Conservation (phyloP, 2,888 invertebrate species). For the Dolichopus griseipennis region DNA sequence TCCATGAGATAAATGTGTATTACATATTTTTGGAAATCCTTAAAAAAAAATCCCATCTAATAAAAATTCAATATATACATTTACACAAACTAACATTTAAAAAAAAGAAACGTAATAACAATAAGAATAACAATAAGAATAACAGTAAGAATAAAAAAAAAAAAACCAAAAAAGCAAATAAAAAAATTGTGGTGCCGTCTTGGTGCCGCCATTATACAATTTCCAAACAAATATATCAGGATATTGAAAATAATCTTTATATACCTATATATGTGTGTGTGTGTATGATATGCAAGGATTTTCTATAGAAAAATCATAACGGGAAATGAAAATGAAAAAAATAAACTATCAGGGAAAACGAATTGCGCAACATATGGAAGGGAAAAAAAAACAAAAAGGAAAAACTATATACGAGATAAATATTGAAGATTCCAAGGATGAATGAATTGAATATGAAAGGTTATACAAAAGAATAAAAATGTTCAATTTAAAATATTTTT, state of each 20-base stretch:
- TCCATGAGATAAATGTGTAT: not conserved
- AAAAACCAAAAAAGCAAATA: not conserved
- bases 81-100: no score
- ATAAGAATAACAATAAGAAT: no score
- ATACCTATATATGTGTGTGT: no score
- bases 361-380: not conserved
- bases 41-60: no score
- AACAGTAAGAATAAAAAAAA: not conserved
- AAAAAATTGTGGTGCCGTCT: not conserved
- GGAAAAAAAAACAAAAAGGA: not conserved
- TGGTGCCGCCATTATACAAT: not conserved
- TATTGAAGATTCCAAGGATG: no score
- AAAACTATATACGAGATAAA: no score
- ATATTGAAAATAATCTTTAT: not conserved
- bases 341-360: not conserved
- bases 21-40: not conserved
- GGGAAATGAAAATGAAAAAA: not conserved
- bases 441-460: no score
- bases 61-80: not conserved
- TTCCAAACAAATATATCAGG: slow-evolving; percentile 3
- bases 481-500: no score
- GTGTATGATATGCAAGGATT: no score
- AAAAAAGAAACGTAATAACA: no score
- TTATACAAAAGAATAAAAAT: no score
- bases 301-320: not conserved